Percentiles rank a stretch among this genome's conserved stretches.
These are phyloP conservation scores for Anticlea derivata DNA, from an alignment of 2,888 invertebrate species.

Conservation along the genomic window DNA sequence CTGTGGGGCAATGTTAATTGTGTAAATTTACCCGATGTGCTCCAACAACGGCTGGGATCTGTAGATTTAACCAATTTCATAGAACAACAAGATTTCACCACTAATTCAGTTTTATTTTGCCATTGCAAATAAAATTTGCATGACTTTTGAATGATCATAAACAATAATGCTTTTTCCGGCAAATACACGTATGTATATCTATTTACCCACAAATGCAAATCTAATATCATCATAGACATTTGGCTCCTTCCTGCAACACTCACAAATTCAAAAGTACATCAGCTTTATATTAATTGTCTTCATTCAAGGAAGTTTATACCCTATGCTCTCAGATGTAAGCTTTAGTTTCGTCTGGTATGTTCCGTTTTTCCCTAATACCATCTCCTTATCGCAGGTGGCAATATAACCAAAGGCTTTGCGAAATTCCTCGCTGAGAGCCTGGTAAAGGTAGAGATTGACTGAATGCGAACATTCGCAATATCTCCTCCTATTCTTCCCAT, in stretches of 20 bases:
- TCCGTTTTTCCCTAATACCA: conserved; percentile 46
- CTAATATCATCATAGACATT: conserved; percentile 46
- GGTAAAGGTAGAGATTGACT: conserved; percentile 25
- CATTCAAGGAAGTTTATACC: conserved; percentile 34
- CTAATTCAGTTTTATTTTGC: background rate
- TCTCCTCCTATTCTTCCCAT: background rate
- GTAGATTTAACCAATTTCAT: background rate
- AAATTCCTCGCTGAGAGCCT: conserved; percentile 54
- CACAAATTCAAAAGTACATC: conserved; percentile 52
- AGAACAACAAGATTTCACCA: background rate
- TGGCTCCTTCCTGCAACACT: conserved; percentile 53
- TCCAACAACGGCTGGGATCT: no score
- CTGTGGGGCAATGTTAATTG: no score
- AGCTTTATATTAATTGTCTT: conserved; percentile 50
- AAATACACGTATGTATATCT: conserved; percentile 11
- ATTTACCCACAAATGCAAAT: conserved; percentile 38
- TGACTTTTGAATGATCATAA: conserved; percentile 18
- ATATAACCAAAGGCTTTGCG: conserved; percentile 57
- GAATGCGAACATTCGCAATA: conserved; percentile 21
- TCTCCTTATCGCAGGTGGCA: conserved; percentile 64
- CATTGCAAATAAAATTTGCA: conserved; percentile 6
- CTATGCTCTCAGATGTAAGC: conserved; percentile 30
- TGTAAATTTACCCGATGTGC: no score
- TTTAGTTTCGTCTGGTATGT: conserved; percentile 36
- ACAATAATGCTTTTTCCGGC: conserved; percentile 16